phyloP scores from a whole-genome alignment of 2,113 vertebrate species.

The Thinocorus orbignyianus region DNA sequence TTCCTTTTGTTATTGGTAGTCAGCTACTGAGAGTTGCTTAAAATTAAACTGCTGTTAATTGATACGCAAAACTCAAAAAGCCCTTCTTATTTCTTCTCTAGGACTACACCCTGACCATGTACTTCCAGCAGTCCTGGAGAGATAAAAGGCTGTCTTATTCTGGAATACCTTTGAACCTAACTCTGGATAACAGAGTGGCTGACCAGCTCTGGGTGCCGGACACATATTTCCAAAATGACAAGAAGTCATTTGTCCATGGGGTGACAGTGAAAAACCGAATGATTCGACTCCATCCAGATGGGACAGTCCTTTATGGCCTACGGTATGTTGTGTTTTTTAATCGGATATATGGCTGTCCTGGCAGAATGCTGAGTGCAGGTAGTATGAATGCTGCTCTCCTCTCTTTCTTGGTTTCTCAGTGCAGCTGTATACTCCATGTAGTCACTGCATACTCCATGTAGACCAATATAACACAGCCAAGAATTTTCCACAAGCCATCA shows the following conservation, averaged over 20 bases:
- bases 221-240: constrained; percentile 94
- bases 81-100: constrained; percentile 57
- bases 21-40: neutral
- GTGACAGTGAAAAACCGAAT: constrained; percentile 94
- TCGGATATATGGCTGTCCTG: neutral
- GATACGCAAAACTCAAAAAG: neutral
- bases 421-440: neutral
- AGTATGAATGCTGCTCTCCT: neutral
- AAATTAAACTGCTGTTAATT: neutral
- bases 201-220: constrained; percentile 94
- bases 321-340: constrained; percentile 72
- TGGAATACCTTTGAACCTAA: constrained; percentile 92
- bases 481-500: neutral
- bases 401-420: neutral
- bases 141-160: constrained; percentile 94
- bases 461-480: neutral
- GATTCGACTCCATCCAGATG: constrained; percentile 93
- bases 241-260: constrained; percentile 93
- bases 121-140: constrained; percentile 94
- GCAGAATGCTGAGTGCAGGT: neutral
- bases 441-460: neutral
- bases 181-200: constrained; percentile 91
- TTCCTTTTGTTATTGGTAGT: neutral
- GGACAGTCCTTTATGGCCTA: constrained; percentile 91
- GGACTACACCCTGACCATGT: constrained; percentile 97